Percentiles rank a stretch among this genome's conserved stretches.
Evolutionary conservation across 2,113 vertebrate genomes (phyloP).

Genomic region (Motacilla alba): DNA sequence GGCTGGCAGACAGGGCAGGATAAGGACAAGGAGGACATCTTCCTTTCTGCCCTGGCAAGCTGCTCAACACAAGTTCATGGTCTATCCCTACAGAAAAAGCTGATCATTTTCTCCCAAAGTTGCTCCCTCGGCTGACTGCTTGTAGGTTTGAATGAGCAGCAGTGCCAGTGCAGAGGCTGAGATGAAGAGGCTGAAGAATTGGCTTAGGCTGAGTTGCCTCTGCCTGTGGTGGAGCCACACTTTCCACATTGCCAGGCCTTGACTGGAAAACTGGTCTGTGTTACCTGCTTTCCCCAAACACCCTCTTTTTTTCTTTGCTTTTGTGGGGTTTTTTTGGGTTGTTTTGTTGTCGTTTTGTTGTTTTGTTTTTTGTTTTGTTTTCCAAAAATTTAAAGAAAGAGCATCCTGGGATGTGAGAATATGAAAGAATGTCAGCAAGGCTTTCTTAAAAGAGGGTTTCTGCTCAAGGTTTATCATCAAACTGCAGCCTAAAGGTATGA

Average conservation of each 20-base stretch:
- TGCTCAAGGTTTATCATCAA: neutral
- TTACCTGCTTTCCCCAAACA: neutral
- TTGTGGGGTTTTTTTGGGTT: neutral
- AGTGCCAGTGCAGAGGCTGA: neutral
- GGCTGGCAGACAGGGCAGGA: neutral
- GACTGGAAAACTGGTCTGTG: neutral
- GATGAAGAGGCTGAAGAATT: neutral
- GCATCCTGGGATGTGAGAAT: neutral
- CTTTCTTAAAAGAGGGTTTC: neutral
- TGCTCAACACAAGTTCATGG: neutral
- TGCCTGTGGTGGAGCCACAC: neutral
- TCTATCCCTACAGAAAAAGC: neutral
- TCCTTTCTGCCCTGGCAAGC: neutral
- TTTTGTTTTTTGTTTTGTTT: neutral
- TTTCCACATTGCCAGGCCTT: neutral
- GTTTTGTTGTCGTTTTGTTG: neutral
- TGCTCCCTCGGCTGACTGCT: neutral
- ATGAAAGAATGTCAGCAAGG: neutral
- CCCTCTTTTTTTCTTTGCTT: accelerated
- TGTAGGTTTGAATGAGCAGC: neutral
- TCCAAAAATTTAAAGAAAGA: neutral
- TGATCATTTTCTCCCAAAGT: accelerated
- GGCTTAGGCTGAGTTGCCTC: neutral
- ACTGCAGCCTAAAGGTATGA: neutral
- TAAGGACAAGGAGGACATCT: neutral